Evolutionary conservation across 2,113 vertebrate species (phyloP).

Genomic region (Haemorhous mexicanus): DNA sequence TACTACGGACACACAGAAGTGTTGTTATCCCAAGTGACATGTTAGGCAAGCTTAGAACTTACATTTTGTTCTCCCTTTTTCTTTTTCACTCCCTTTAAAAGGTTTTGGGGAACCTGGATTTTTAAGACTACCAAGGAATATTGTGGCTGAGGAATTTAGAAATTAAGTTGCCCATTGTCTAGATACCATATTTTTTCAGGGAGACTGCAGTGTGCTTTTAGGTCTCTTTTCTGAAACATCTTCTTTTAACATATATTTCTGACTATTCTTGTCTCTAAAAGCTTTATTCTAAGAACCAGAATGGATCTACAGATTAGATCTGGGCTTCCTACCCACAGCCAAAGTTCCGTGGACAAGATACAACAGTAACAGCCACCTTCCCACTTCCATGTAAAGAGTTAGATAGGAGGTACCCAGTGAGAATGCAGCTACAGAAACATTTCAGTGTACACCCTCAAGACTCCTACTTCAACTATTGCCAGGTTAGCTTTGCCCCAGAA

Average conservation of each 20-base stretch:
- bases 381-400: background rate
- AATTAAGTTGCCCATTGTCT: background rate
- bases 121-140: background rate
- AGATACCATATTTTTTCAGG: background rate
- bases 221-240: background rate
- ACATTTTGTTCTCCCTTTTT: background rate
- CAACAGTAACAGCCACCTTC: background rate
- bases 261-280: background rate
- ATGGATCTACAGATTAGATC: background rate
- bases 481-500: background rate
- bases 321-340: fast-evolving
- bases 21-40: background rate
- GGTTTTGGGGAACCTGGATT: background rate
- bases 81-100: background rate
- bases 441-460: background rate
- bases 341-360: background rate
- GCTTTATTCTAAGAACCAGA: background rate
- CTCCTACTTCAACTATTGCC: background rate
- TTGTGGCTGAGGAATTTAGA: background rate
- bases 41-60: background rate
- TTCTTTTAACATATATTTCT: background rate
- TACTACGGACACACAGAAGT: background rate
- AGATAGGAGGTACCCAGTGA: fast-evolving
- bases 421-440: background rate
- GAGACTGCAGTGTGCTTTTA: background rate